Evolutionary conservation across 2,797 vertebrate genomes (phyloP).

Genomic region (Alfaro cultratus): DNA sequence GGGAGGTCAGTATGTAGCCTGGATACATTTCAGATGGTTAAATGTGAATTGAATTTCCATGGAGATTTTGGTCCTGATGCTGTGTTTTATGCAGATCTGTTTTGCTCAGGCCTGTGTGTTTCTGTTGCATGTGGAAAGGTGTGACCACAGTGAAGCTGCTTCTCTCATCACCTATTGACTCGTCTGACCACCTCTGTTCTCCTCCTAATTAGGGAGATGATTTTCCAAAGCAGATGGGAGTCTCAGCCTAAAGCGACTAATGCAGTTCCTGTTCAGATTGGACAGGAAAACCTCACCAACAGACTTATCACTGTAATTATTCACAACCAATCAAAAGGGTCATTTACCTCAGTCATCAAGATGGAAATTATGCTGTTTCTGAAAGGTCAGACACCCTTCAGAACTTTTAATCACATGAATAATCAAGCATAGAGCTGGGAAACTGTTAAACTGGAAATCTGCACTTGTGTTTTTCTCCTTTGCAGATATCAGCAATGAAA

Average conservation of each 20-base stretch:
- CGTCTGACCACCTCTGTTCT: slow-evolving; percentile 49
- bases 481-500: neutral
- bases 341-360: slow-evolving; percentile 15
- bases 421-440: neutral
- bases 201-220: slow-evolving; percentile 47
- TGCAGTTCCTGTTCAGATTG: slow-evolving; percentile 22
- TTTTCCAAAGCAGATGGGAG: slow-evolving; percentile 51
- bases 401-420: slow-evolving; percentile 9
- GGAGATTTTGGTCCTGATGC: slow-evolving; percentile 7
- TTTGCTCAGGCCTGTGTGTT: slow-evolving; percentile 32
- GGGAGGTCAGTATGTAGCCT: neutral
- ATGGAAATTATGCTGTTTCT: slow-evolving; percentile 10
- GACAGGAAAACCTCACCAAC: slow-evolving; percentile 15
- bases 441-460: neutral
- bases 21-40: neutral
- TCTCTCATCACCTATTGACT: slow-evolving; percentile 46
- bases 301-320: slow-evolving; percentile 7
- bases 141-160: slow-evolving; percentile 24
- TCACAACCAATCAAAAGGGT: slow-evolving; percentile 26
- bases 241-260: slow-evolving; percentile 27
- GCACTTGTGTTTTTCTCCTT: neutral
- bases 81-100: slow-evolving; percentile 13
- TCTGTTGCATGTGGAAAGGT: slow-evolving; percentile 36
- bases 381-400: slow-evolving; percentile 21
- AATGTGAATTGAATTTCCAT: slow-evolving; percentile 20